Evolutionary conservation across 2,797 vertebrate species (phyloP), one percentile per base, ranked within the genome.

Genomic region (Cyclura pinguis): DNA sequence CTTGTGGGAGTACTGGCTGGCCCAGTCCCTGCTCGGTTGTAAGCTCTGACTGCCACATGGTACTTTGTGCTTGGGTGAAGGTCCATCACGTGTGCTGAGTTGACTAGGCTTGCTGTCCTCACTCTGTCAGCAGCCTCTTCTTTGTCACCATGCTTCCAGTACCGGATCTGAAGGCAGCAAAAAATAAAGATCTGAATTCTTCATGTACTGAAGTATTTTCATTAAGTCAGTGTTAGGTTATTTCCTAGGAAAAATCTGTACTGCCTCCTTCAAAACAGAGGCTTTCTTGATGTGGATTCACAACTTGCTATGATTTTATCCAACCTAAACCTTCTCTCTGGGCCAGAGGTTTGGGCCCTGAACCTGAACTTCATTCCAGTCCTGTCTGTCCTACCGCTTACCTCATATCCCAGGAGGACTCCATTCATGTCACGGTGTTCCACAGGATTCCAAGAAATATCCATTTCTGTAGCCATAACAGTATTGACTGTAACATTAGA

Each of bases 131-230:
- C 99, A 0, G 99, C 98, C 0, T 98, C 98, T 91, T 98, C 98
- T n/a, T 99, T 98, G 91, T 99, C 98, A 0, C 98, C 98, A 0
- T 98, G 98, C 91, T 98, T 98, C 99, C 99, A 99, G 97, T 99
- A 99, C 6, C 98, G 98, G 93, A 99, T 99, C 99, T 99, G 95
- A 57, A 85, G 0, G n/a, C 80, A 24, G 5, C 35, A 85, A 52
- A 6, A 32, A 8, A 0, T 0, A 0, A 74, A 2, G 55, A 29
- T 29, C 27, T 91, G 64, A 27, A 78, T 50, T 80, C 62, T 84
- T 92, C 62, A 27, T 83, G 38, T n/a, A 84, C 1, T 84, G n/a
- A 77, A 42, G 3, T 14, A 12, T 57, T 77, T 67, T n/a, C 67
- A 9, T 10, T 55, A 32, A 64, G 10, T 20, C 32, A 57, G 24